Conservation (phyloP, 1,140 invertebrate species). For the Danaus plexippus region DNA sequence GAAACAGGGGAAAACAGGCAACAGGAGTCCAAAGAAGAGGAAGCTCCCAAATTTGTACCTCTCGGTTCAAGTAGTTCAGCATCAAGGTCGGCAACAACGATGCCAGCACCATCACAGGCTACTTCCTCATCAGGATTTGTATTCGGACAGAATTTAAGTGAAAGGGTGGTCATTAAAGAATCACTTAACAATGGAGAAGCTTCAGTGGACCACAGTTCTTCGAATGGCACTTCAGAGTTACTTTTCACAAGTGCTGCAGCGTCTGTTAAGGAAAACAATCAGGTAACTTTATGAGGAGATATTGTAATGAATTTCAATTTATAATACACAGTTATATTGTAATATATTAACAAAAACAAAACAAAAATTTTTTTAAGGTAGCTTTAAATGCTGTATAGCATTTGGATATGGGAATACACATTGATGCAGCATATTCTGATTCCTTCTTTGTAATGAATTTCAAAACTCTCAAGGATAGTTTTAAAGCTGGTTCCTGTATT, state of each 20-base stretch:
- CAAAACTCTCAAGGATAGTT: no score
- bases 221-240: constrained; percentile 74
- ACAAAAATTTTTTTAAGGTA: no score
- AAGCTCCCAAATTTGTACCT: constrained; percentile 66
- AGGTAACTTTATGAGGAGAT: constrained; percentile 28
- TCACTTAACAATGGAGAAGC: constrained; percentile 53
- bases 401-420: background rate
- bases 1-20: constrained; percentile 34
- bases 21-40: constrained; percentile 38
- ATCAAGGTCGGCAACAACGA: constrained; percentile 46
- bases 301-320: no score
- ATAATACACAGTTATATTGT: no score
- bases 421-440: background rate
- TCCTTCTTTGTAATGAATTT: no score
- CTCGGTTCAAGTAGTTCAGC: constrained; percentile 50
- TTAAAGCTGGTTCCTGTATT: no score
- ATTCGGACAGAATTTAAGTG: constrained; percentile 93
- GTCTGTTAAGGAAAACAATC: constrained; percentile 57
- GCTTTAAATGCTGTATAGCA: no score
- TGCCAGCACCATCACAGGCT: constrained; percentile 40
- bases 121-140: constrained; percentile 78
- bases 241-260: constrained; percentile 74
- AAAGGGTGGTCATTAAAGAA: constrained; percentile 77
- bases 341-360: no score
- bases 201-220: constrained; percentile 55